These are phyloP conservation scores for Xestia c-nigrum DNA, from an alignment of 2,888 invertebrate genomes.

Conservation along the genomic window DNA sequence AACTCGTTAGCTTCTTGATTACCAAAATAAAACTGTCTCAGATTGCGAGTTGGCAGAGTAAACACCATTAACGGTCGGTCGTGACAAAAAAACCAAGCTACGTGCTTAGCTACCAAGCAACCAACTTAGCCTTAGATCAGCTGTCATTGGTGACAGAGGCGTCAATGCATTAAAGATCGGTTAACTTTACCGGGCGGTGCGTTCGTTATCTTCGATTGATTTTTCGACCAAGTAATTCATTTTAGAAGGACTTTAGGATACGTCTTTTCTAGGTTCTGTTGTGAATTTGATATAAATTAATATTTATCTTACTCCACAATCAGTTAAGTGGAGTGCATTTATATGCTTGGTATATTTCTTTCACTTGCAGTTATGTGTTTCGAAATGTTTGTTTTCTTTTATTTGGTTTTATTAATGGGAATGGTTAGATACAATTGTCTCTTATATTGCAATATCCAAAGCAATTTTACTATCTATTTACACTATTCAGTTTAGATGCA, in stretches of 20 bases:
- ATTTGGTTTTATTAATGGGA: neutral
- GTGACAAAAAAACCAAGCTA: constrained; percentile 71
- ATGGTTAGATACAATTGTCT: neutral
- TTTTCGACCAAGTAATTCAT: too few species aligned
- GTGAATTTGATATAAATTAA: neutral
- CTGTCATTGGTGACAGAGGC: constrained; percentile 56
- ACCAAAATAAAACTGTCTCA: constrained; percentile 73
- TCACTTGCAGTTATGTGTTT: neutral
- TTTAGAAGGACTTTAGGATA: neutral
- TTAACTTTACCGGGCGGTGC: constrained; percentile 16
- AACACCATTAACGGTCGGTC: constrained; percentile 77
- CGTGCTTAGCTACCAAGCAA: constrained; percentile 66
- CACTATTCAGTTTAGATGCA: neutral
- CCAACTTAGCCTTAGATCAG: constrained; percentile 65
- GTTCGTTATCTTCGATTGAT: neutral
- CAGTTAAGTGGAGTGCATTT: neutral
- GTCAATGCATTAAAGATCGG: constrained; percentile 55
- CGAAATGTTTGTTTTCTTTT: neutral
- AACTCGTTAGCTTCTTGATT: constrained; percentile 57
- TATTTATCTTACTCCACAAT: neutral
- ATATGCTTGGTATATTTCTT: too few species aligned
- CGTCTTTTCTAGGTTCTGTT: neutral
- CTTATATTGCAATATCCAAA: neutral
- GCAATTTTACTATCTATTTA: neutral
- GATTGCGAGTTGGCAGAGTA: constrained; percentile 70